Conservation (phyloP, 2,888 invertebrate species). For the Plutella xylostella region DNA sequence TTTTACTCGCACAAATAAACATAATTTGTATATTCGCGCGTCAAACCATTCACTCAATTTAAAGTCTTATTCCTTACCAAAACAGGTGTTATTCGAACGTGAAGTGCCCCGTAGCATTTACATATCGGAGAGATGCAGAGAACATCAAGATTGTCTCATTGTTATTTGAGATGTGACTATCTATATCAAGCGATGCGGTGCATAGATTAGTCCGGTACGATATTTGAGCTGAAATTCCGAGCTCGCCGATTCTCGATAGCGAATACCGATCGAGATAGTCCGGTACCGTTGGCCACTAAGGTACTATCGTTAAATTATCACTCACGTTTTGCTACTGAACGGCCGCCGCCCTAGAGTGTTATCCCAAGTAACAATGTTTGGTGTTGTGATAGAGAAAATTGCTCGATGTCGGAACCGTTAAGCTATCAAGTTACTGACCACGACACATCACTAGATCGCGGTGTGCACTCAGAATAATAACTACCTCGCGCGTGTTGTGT, state of each 20-base stretch:
- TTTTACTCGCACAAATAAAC: too few species aligned
- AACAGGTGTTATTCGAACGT: too few species aligned
- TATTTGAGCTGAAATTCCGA: constrained; percentile 51
- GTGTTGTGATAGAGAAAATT: too few species aligned
- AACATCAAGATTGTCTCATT: constrained; percentile 4
- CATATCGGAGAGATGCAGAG: too few species aligned
- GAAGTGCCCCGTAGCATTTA: too few species aligned
- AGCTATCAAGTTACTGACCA: background rate
- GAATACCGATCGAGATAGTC: constrained; percentile 55
- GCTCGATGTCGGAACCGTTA: background rate
- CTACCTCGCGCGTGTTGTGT: too few species aligned
- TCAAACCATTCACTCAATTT: too few species aligned
- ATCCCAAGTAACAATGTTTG: constrained; percentile 27
- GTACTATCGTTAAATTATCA: constrained; percentile 60
- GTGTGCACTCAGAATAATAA: too few species aligned
- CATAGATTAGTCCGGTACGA: constrained; percentile 27
- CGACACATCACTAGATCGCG: background rate
- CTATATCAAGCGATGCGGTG: constrained; percentile 21
- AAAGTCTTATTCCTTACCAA: too few species aligned
- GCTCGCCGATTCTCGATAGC: constrained; percentile 55
- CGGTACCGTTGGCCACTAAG: constrained; percentile 45
- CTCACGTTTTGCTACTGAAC: constrained; percentile 63
- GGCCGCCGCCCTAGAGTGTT: constrained; percentile 43
- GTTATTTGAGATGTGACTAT: background rate
- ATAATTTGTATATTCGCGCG: too few species aligned